Evolutionary conservation across 2,888 invertebrate species (phyloP).

Genomic region (Chamaedrilus cognettii): DNA sequence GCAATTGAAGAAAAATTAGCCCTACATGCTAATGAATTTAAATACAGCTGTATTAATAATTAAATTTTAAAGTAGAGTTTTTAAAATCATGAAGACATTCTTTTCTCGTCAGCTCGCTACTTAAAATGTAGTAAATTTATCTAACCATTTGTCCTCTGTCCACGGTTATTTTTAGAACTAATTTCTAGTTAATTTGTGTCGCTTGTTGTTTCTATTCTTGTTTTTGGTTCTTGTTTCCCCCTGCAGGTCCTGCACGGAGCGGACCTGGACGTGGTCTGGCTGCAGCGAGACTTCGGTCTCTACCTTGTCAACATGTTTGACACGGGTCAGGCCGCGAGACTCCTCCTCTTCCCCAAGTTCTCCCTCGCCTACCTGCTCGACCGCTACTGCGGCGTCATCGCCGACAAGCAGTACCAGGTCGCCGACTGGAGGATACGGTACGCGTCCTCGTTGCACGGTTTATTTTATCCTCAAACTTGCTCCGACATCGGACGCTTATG

Average conservation of each 20-base stretch:
- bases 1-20: no score
- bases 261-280: slow-evolving; percentile 84
- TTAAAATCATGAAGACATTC: no score
- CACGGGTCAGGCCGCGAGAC: slow-evolving; percentile 84
- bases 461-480: no score
- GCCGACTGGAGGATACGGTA: slow-evolving; percentile 92
- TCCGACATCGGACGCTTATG: no score
- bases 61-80: no score
- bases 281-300: slow-evolving; percentile 92
- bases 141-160: background rate
- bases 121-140: no score
- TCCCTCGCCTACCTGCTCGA: slow-evolving; percentile 77
- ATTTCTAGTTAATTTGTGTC: background rate
- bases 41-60: no score
- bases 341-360: slow-evolving; percentile 70
- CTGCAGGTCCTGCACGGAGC: slow-evolving; percentile 88
- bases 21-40: no score
- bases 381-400: slow-evolving; percentile 75
- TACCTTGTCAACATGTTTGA: slow-evolving; percentile 98
- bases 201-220: background rate
- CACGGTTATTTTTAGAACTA: background rate
- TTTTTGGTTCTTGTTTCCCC: background rate
- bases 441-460: no score
- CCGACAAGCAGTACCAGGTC: slow-evolving; percentile 88
- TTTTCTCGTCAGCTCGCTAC: no score